A percentile compares a stretch with the other conserved stretches of the same genome.
Conservation (phyloP, 2,113 vertebrate genomes). For the Gallinago media region DNA sequence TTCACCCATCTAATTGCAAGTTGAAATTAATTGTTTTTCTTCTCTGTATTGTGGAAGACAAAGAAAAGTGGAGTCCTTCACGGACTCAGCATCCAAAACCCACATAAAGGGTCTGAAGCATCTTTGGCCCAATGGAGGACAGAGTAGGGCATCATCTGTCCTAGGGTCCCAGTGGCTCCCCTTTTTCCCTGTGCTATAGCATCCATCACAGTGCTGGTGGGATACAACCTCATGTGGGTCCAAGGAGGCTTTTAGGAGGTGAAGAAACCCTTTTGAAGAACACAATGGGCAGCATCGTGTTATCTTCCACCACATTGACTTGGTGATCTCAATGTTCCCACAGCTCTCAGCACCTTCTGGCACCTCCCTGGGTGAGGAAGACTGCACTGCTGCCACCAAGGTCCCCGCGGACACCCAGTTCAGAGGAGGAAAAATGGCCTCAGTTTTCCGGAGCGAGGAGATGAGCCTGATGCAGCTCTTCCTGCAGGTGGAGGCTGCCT, state of each 20-base stretch:
- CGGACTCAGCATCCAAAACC: background rate
- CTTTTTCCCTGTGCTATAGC: background rate
- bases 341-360: background rate
- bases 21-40: background rate
- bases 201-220: background rate
- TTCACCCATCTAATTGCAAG: background rate
- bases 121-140: background rate
- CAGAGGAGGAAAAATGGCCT: slow-evolving; percentile 61
- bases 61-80: background rate
- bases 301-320: background rate
- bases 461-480: slow-evolving; percentile 84
- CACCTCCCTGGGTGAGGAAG: background rate
- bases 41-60: background rate
- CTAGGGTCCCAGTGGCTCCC: background rate
- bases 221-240: background rate
- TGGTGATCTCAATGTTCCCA: background rate
- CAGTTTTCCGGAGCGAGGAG: slow-evolving; percentile 82
- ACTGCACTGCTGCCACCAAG: background rate
- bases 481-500: slow-evolving; percentile 84
- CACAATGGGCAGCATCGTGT: accelerated
- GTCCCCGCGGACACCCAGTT: background rate
- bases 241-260: background rate
- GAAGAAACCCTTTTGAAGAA: background rate
- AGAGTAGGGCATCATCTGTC: background rate
- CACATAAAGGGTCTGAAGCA: background rate